Percentiles rank a stretch among this genome's conserved stretches.
Conservation (phyloP, 1,140 invertebrate species). For the Nephotettix cincticeps region DNA sequence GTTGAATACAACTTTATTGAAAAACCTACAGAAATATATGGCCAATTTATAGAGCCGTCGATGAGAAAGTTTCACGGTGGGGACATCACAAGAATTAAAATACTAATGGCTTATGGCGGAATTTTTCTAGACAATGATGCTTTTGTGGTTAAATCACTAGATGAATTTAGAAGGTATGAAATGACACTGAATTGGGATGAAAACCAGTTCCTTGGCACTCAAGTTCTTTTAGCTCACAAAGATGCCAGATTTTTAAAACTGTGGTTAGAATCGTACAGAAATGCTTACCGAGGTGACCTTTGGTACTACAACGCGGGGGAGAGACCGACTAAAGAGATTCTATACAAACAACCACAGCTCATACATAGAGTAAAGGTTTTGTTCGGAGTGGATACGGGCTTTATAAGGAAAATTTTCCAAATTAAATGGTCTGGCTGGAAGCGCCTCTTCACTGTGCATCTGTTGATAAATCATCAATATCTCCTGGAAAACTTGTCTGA, state of each 20-base stretch:
- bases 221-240: constrained; percentile 44
- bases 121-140: constrained; percentile 41
- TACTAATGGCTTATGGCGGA: constrained; percentile 39
- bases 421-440: constrained; percentile 18
- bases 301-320: constrained; percentile 47
- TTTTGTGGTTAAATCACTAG: constrained; percentile 35
- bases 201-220: constrained; percentile 24
- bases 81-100: constrained; percentile 35
- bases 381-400: background rate
- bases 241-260: constrained; percentile 42
- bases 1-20: constrained; percentile 29
- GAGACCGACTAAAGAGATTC: constrained; percentile 35
- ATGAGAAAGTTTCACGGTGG: constrained; percentile 12
- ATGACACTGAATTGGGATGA: constrained; percentile 48
- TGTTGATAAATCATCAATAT: constrained; percentile 28
- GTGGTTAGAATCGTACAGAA: constrained; percentile 43
- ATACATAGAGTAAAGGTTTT: constrained; percentile 19
- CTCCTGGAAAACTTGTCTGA: constrained; percentile 23
- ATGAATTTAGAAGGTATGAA: constrained; percentile 44
- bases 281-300: constrained; percentile 33
- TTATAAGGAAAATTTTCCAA: background rate
- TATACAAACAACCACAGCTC: background rate
- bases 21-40: constrained; percentile 40
- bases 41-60: constrained; percentile 32
- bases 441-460: constrained; percentile 22